phyloP scores from a whole-genome alignment of 2,797 vertebrate genomes.

The Lepilemur ruficaudatus region DNA sequence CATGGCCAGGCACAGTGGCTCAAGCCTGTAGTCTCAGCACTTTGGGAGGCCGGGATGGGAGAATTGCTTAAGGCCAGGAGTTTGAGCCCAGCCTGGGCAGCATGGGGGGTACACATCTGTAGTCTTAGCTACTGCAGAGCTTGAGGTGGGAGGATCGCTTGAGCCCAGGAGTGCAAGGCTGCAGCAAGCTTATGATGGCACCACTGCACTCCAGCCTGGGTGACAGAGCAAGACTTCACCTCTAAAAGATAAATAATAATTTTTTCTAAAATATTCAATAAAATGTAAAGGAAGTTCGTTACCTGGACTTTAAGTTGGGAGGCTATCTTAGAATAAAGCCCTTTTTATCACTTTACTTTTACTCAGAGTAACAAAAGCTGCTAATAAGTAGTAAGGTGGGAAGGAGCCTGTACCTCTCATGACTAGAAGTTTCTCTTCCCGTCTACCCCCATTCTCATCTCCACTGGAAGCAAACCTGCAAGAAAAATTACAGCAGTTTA shows the following conservation, averaged over 20 bases:
- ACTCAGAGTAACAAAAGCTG: not conserved
- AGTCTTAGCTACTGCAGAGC: too few species aligned
- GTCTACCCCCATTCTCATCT: not conserved
- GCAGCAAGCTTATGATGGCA: not conserved
- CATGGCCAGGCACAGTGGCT: not conserved
- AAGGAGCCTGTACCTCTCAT: not conserved
- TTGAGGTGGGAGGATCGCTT: too few species aligned
- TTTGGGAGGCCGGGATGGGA: not conserved
- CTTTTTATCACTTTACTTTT: not conserved
- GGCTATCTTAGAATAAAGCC: not conserved
- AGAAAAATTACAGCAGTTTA: not conserved
- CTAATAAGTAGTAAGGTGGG: not conserved
- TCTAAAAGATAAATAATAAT: too few species aligned
- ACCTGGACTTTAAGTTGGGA: not conserved
- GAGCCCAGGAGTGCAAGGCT: not conserved
- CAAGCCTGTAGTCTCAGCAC: not conserved
- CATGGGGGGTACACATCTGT: not conserved
- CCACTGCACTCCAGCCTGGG: not conserved
- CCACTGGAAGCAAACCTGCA: slow-evolving; percentile 4
- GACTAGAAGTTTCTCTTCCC: not conserved
- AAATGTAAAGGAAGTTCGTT: not conserved
- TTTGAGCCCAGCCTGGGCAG: not conserved
- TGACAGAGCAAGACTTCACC: too few species aligned
- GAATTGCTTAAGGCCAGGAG: too few species aligned
- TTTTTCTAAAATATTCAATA: not conserved